Percentiles rank a stretch among this genome's conserved stretches.
phyloP scores from a whole-genome alignment of 1,140 invertebrate species.

The Cotesia vestalis region DNA sequence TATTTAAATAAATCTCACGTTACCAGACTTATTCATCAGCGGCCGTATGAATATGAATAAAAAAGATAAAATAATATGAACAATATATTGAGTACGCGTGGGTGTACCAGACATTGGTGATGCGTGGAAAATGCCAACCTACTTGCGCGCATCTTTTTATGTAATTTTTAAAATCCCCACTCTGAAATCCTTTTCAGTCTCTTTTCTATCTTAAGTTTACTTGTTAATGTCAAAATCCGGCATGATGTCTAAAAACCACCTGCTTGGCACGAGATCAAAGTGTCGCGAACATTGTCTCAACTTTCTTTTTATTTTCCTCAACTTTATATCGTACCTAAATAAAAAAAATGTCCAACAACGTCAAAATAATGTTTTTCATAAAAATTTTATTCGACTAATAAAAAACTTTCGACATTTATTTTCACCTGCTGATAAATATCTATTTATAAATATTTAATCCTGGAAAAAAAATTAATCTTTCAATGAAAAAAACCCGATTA shows the following conservation, averaged over 20 bases:
- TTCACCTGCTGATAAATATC: too few species aligned
- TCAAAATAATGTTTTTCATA: too few species aligned
- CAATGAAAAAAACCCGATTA: neutral
- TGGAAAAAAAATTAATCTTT: neutral
- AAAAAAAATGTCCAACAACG: neutral
- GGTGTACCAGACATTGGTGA: constrained; percentile 56
- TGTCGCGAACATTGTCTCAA: constrained; percentile 24
- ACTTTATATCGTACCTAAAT: constrained; percentile 28
- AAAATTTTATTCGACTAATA: too few species aligned
- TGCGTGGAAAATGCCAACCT: constrained; percentile 63
- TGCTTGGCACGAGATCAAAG: constrained; percentile 61
- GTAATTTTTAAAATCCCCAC: constrained; percentile 23
- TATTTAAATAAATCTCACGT: constrained; percentile 6
- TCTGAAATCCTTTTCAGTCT: constrained; percentile 40
- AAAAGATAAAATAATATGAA: constrained; percentile 12
- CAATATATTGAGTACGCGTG: constrained; percentile 31
- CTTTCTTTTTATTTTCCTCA: constrained; percentile 11
- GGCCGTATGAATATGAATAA: neutral
- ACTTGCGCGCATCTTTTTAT: constrained; percentile 47
- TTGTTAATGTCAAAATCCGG: constrained; percentile 49
- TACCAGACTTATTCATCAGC: neutral
- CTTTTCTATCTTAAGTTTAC: constrained; percentile 46
- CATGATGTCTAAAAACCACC: constrained; percentile 55
- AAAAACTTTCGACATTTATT: too few species aligned
- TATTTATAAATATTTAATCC: too few species aligned